Base-by-base conservation (phyloP, 2,888 invertebrate genomes). In the Hanleya hanleyi region DNA sequence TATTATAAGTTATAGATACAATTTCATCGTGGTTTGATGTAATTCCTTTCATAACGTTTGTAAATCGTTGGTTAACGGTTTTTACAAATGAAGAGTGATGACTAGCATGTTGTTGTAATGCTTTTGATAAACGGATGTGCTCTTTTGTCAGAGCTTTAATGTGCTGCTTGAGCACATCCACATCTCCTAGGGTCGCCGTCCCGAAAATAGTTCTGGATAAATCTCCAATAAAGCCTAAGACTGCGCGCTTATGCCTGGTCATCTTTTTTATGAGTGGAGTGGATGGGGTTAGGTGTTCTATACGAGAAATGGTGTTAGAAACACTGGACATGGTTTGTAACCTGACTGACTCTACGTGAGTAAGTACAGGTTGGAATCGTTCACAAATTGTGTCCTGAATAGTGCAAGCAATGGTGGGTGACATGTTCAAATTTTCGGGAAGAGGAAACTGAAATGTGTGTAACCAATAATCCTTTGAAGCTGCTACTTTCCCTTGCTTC, bases 121-220 rank as follows among this genome's bases (percentile, higher is more conserved):
- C 70, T 36, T 49, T 50, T 47, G 66, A 66, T 1, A 76, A 51
- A 15, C 67, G 47, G 33, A 36, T 26, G 22, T 70, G 67, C 3
- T 67, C 57, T 6, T 41, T 61, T 9, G 22, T 69, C n/a, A 74
- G 35, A 5, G 71, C 62, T 35, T 74, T 64, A 9, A 73, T 65
- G 18, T 76, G 73, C 7, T 62, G 26, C 33, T 70, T 71, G 26
- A 78, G 35, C 29, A 57, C 67, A 32, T 71, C 66, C 18, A 77
- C 72, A 70, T 76, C 79, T 51, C 71, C 70, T 9, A 69, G n/a
- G 35, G 77, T 79, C 0, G 79, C 77, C 12, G 77, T 77, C 0
- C 75, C 74, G 71, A 79, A 77, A 1, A 79, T 41, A 18, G 66
- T 67, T 61, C 70, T 71, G 0, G 75, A 78, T 5, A 77, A 65